phyloP scores from a whole-genome alignment of 2,888 invertebrate species.

The Siphlonurus alternatus region DNA sequence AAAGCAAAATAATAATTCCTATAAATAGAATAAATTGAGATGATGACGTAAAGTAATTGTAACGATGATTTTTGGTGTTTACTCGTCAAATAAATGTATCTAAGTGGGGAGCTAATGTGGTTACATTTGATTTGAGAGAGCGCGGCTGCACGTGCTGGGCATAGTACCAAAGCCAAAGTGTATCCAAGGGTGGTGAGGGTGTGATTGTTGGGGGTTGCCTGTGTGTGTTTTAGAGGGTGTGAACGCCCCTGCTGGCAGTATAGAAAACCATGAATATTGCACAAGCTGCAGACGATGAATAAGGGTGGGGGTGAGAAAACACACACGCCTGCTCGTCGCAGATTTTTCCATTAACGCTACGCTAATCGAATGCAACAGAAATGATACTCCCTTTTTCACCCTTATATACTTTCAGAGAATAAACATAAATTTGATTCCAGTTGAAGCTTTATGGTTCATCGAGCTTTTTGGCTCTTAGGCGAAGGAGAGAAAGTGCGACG shows the following conservation, averaged over 20 bases:
- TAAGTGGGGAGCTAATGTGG: neutral
- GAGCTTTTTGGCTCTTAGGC: too few relatives aligned
- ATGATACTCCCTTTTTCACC: neutral
- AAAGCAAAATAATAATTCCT: too few relatives aligned
- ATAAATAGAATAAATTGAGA: too few relatives aligned
- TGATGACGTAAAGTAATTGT: too few relatives aligned
- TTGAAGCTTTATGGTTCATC: too few relatives aligned
- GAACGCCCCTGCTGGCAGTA: neutral
- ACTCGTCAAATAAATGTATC: neutral
- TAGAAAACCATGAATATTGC: neutral
- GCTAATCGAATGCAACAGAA: neutral
- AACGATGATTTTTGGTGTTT: too few relatives aligned
- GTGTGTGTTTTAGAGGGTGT: neutral
- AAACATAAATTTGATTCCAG: neutral
- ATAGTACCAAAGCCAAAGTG: neutral
- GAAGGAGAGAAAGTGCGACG: too few relatives aligned
- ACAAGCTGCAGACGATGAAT: neutral
- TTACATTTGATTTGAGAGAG: neutral
- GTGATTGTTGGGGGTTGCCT: neutral
- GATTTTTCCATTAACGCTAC: neutral
- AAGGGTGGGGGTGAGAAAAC: neutral
- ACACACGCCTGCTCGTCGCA: neutral
- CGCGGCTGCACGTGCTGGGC: neutral
- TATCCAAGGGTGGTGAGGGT: neutral
- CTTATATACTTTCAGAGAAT: neutral